Evolutionary conservation across 2,113 vertebrate genomes (phyloP).

Genomic region (Neotragus moschatus): DNA sequence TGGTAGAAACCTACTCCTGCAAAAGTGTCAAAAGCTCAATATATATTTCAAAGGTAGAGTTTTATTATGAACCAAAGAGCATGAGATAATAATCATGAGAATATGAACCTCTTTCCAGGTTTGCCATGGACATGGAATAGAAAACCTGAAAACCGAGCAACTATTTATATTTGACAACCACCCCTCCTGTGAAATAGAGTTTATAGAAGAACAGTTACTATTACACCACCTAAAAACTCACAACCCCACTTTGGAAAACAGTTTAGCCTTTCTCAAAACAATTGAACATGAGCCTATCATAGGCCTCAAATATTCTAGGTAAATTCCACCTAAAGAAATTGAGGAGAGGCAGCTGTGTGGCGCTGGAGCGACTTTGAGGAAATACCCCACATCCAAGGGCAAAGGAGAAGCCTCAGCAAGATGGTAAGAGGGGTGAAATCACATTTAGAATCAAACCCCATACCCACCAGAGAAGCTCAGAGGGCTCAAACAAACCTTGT

Average conservation of each 20-base stretch:
- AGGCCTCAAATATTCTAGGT: background rate
- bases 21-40: background rate
- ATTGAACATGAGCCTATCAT: background rate
- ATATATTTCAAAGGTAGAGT: slow-evolving; percentile 7
- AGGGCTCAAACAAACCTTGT: background rate
- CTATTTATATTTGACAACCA: background rate
- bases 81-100: background rate
- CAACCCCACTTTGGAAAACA: background rate
- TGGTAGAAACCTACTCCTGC: background rate
- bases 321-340: background rate
- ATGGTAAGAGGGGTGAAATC: background rate
- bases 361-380: background rate
- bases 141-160: background rate
- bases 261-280: slow-evolving; percentile 10
- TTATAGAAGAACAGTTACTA: background rate
- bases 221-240: background rate
- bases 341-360: background rate
- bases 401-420: background rate
- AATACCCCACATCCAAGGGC: background rate
- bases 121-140: background rate
- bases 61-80: background rate
- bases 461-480: background rate
- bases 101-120: background rate
- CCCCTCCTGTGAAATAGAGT: background rate
- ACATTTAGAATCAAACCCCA: background rate